Evolutionary conservation across 2,888 invertebrate genomes (phyloP).

Genomic region (Ethmia dodecea): DNA sequence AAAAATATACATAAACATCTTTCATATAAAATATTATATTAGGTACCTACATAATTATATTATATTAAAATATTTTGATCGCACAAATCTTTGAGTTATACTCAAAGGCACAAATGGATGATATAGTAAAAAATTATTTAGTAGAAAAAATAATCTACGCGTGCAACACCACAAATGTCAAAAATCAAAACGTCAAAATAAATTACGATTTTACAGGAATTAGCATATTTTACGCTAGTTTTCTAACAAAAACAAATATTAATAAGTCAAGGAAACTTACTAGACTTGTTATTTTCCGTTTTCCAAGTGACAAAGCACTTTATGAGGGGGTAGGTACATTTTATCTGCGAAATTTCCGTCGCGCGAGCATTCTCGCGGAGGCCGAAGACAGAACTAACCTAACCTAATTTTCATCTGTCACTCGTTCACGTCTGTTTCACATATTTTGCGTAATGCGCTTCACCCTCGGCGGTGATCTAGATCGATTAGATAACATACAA

Average conservation of each 20-base stretch:
- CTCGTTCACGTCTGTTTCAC: conserved; percentile 19
- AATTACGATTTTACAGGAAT: conserved; percentile 11
- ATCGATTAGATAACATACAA: conserved; percentile 10
- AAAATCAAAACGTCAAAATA: conserved; percentile 9
- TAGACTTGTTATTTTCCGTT: conserved; percentile 20
- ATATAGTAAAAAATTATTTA: too few relatives aligned
- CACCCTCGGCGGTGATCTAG: conserved; percentile 2
- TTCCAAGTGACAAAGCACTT: conserved; percentile 13
- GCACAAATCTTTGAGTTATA: too few relatives aligned
- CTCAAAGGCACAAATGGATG: too few relatives aligned
- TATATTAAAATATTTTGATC: conserved; percentile 2
- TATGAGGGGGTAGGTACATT: conserved; percentile 24
- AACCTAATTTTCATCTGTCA: conserved; percentile 64
- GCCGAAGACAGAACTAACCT: conserved; percentile 27
- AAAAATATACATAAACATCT: too few relatives aligned
- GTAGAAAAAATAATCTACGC: too few relatives aligned
- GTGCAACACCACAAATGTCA: conserved; percentile 13
- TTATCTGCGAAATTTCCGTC: conserved; percentile 19
- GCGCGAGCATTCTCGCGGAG: conserved; percentile 22
- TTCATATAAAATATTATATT: not conserved
- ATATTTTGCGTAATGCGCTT: conserved; percentile 22
- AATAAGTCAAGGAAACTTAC: conserved; percentile 8
- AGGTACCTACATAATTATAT: not conserved
- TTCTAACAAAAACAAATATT: conserved; percentile 6
- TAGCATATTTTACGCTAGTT: conserved; percentile 16